Percentiles rank a stretch among this genome's conserved stretches.
Conservation (phyloP, 2,888 invertebrate species). For the Mythimna loreyi region DNA sequence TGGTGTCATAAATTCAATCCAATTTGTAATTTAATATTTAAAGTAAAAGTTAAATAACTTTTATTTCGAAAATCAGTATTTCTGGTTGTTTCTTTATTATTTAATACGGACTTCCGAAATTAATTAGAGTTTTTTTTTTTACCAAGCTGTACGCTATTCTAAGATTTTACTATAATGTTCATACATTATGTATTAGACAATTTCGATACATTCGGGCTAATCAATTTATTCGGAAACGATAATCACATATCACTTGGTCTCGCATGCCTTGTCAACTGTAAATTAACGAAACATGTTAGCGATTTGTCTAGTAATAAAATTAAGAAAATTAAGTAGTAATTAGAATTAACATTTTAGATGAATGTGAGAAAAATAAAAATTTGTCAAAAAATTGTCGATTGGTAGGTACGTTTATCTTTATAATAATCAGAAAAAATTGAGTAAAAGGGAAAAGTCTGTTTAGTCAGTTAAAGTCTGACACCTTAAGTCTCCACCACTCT, state of each 20-base stretch:
- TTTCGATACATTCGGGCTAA: conserved; percentile 10
- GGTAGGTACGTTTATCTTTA: neutral
- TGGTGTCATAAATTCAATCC: neutral
- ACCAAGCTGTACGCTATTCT: neutral
- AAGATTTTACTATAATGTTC: neutral
- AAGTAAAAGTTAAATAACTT: too few species aligned
- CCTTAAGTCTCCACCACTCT: too few species aligned
- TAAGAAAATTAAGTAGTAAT: neutral
- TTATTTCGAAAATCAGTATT: too few species aligned
- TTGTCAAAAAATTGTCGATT: neutral
- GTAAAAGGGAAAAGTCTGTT: too few species aligned
- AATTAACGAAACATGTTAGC: conserved; percentile 13
- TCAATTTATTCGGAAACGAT: conserved; percentile 8
- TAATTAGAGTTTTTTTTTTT: too few species aligned
- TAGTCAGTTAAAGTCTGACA: too few species aligned
- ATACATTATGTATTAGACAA: conserved; percentile 22
- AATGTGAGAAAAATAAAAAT: neutral
- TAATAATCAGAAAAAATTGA: too few species aligned
- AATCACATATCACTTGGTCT: conserved; percentile 14
- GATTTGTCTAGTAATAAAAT: neutral
- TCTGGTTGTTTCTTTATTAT: too few species aligned
- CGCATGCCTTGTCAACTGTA: conserved; percentile 1
- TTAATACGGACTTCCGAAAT: too few species aligned
- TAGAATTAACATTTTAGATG: neutral
- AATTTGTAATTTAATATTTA: too few species aligned